Conservation (phyloP, 1,140 invertebrate genomes). For the Geopemphigus sp. region DNA sequence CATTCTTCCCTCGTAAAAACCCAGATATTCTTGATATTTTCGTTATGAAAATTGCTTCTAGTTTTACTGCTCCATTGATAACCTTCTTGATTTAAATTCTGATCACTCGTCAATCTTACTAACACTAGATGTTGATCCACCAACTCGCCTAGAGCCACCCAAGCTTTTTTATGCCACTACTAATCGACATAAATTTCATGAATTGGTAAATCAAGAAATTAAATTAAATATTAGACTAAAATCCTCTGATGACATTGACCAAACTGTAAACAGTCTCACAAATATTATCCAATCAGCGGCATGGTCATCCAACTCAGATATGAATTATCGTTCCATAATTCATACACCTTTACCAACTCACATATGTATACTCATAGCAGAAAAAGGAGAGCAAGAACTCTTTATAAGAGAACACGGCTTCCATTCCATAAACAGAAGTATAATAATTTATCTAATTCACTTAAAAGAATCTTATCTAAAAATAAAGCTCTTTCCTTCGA, state of each 20-base stretch:
- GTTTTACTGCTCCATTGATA: neutral
- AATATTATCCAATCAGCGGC: too few relatives aligned
- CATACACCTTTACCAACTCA: neutral
- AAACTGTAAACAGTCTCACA: too few relatives aligned
- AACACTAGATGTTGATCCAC: neutral
- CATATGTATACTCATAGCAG: neutral
- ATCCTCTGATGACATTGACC: neutral
- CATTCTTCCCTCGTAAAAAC: neutral
- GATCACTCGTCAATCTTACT: neutral
- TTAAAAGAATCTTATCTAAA: slow-evolving; percentile 12
- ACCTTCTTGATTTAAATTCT: neutral
- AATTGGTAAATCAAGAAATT: neutral
- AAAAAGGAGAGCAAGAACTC: slow-evolving; percentile 18
- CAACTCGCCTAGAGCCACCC: neutral
- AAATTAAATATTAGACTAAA: neutral
- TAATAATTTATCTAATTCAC: neutral
- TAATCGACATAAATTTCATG: neutral
- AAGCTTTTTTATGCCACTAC: neutral
- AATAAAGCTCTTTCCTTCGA: neutral
- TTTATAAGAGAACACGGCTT: neutral
- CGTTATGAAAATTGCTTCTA: neutral
- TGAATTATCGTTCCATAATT: neutral
- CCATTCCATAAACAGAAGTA: neutral
- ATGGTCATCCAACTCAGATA: neutral
- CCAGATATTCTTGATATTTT: slow-evolving; percentile 37